phyloP scores from a whole-genome alignment of 2,113 vertebrate genomes.

The Percina caprodes region DNA sequence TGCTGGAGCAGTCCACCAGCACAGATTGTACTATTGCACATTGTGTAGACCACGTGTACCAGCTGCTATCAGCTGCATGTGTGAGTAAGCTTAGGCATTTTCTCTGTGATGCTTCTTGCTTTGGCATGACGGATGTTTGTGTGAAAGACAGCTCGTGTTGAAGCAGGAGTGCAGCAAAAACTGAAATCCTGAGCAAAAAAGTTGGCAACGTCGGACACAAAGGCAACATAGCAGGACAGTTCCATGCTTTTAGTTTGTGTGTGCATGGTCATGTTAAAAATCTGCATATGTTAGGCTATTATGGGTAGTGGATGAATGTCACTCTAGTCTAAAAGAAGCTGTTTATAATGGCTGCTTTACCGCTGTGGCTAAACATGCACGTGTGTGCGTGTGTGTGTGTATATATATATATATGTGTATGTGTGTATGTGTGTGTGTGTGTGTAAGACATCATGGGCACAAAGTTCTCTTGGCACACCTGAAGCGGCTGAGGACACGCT shows the following conservation, averaged over 20 bases:
- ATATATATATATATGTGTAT: too few species aligned
- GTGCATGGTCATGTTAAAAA: conserved; percentile 21
- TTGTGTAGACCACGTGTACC: background rate
- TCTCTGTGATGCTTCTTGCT: conserved; percentile 13
- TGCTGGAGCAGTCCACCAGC: background rate
- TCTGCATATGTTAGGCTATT: conserved; percentile 22
- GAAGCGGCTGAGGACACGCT: conserved; percentile 62
- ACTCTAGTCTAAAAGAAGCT: conserved; percentile 56
- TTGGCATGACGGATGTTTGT: conserved; percentile 51
- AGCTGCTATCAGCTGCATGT: conserved; percentile 3
- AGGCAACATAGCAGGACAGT: conserved; percentile 68
- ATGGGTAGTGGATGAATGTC: conserved; percentile 38
- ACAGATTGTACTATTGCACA: background rate
- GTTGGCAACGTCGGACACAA: conserved; percentile 66
- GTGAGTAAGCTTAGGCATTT: background rate
- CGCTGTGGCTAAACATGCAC: conserved; percentile 71
- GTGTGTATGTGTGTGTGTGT: conserved; percentile 4
- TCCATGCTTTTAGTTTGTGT: conserved; percentile 46
- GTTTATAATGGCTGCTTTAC: conserved; percentile 56
- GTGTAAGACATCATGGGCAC: conserved; percentile 76
- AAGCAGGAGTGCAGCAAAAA: conserved; percentile 64
- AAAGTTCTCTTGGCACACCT: conserved; percentile 72
- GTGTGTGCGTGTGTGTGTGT: too few species aligned
- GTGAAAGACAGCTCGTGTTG: conserved; percentile 17
- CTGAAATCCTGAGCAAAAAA: conserved; percentile 72